A percentile compares a stretch with the other conserved stretches of the same genome.
phyloP scores from a whole-genome alignment of 1,140 invertebrate species.

The Globodera ellingtonae region DNA sequence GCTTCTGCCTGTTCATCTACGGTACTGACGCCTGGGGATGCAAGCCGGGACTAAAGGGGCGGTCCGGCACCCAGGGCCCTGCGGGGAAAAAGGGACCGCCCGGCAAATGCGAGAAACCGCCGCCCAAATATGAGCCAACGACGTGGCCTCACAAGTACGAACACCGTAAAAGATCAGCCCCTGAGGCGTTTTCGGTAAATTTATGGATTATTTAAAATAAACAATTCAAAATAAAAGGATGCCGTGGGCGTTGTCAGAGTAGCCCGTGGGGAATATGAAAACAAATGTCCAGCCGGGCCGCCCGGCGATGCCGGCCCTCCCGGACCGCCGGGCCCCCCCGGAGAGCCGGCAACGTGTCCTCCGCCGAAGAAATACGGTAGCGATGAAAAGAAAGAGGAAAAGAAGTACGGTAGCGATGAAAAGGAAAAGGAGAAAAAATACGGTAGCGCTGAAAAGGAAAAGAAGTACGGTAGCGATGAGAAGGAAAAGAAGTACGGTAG shows the following conservation, averaged over 20 bases:
- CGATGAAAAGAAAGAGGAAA: background rate
- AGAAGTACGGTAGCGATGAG: too few relatives aligned
- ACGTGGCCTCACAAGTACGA: background rate
- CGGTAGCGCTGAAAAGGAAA: too few relatives aligned
- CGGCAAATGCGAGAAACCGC: background rate
- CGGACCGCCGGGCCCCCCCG: too few relatives aligned
- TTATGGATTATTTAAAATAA: background rate
- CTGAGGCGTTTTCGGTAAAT: background rate
- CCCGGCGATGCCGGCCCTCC: background rate
- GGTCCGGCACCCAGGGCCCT: too few relatives aligned
- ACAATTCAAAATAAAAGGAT: background rate
- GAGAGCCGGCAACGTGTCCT: background rate
- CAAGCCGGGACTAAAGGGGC: background rate
- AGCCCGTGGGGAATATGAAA: background rate
- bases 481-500: too few relatives aligned
- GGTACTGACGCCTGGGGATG: too few relatives aligned
- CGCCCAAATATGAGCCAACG: background rate
- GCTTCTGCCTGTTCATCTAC: background rate
- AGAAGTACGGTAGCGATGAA: too few relatives aligned
- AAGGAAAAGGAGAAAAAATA: too few relatives aligned
- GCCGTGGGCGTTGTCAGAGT: background rate
- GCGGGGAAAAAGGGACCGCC: background rate
- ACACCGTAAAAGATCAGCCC: background rate
- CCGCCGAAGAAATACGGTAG: too few relatives aligned
- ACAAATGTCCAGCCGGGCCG: background rate